Conservation (phyloP, 2,797 vertebrate genomes). For the Sebastes trivittatus region DNA sequence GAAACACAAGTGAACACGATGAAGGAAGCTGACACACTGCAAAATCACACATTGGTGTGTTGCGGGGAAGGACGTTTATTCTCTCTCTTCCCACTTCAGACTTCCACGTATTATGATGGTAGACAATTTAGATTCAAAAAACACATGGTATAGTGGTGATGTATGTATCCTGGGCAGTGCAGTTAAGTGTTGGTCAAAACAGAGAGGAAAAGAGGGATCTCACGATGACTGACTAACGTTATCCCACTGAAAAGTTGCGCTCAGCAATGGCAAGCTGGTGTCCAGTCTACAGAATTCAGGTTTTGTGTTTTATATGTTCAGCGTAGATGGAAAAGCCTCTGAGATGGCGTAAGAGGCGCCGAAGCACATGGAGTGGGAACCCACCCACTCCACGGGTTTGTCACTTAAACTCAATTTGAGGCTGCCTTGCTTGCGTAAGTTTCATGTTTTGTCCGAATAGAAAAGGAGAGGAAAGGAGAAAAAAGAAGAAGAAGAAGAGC, state of each 20-base stretch:
- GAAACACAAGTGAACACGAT: constrained; percentile 1
- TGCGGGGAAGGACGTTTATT: background rate
- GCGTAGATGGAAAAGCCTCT: constrained; percentile 35
- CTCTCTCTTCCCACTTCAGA: background rate
- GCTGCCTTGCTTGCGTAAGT: constrained; percentile 69
- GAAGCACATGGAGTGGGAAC: constrained; percentile 62
- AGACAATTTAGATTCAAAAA: background rate
- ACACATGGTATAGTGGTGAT: background rate
- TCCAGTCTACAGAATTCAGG: constrained; percentile 70
- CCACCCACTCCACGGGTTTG: constrained; percentile 68
- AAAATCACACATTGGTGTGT: background rate
- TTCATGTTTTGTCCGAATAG: constrained; percentile 43
- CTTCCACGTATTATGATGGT: background rate
- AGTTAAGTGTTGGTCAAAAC: background rate
- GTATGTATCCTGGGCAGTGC: background rate
- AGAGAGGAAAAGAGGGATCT: background rate
- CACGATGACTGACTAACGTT: background rate
- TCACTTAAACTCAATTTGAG: constrained; percentile 71
- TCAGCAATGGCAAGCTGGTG: constrained; percentile 34
- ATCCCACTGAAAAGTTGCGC: constrained; percentile 12
- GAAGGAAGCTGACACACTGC: background rate
- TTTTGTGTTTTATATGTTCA: constrained; percentile 40
- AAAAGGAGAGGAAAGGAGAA: constrained; percentile 5
- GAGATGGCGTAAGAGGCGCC: constrained; percentile 29
- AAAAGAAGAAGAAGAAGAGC: background rate